phyloP scores from a whole-genome alignment of 2,888 invertebrate genomes.

The Linyphia triangularis region DNA sequence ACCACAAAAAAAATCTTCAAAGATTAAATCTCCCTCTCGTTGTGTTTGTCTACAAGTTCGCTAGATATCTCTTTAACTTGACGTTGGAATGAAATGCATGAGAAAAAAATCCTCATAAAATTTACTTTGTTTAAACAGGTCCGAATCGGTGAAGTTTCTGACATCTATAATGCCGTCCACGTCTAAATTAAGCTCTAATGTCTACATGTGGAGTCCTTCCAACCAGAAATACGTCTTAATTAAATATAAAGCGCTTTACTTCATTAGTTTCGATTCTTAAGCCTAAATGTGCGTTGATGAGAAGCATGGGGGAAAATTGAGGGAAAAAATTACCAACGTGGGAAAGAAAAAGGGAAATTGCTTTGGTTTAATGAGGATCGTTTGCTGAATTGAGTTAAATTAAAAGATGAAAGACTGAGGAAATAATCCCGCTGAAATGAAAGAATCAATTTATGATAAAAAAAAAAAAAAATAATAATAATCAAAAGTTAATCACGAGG shows the following conservation, averaged over 20 bases:
- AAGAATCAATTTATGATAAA: not conserved
- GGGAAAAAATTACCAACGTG: not conserved
- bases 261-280: constrained; percentile 40
- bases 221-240: constrained; percentile 43
- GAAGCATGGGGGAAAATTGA: not conserved
- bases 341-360: constrained; percentile 37
- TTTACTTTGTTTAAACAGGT: constrained; percentile 56
- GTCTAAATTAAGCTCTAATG: constrained; percentile 66
- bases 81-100: not conserved
- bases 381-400: constrained; percentile 21
- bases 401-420: constrained; percentile 30
- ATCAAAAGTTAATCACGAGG: constrained; percentile 3
- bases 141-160: constrained; percentile 43
- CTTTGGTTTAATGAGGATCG: constrained; percentile 46
- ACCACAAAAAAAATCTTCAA: constrained; percentile 46
- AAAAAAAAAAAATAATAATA: not conserved
- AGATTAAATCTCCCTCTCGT: constrained; percentile 40
- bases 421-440: not conserved
- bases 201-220: constrained; percentile 45
- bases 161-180: constrained; percentile 62
- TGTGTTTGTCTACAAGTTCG: constrained; percentile 37
- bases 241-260: constrained; percentile 51
- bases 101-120: not conserved
- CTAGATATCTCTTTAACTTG: constrained; percentile 15
- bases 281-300: not conserved